Conservation (phyloP, 2,113 vertebrate genomes). For the Gasterosteus aculeatus region DNA sequence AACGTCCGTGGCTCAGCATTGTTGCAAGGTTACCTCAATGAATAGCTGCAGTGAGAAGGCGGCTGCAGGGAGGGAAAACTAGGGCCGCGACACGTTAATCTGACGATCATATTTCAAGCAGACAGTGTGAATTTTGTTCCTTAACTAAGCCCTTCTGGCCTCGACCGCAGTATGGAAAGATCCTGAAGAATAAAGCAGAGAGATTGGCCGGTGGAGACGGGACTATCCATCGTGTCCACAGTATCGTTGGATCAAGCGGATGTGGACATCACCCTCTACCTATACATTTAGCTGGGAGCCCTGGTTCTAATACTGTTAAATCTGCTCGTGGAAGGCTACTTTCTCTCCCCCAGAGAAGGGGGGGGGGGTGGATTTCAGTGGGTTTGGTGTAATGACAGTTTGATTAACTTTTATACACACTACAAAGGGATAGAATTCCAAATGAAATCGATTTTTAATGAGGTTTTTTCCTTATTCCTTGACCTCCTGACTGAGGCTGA, state of each 20-base stretch:
- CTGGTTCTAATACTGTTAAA: slow-evolving; percentile 22
- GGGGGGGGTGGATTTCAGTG: slow-evolving; percentile 34
- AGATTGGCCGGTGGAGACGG: slow-evolving; percentile 10
- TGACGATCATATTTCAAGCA: neutral
- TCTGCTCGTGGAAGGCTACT: neutral
- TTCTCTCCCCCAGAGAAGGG: slow-evolving; percentile 9
- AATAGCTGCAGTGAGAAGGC: neutral
- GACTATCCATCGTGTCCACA: slow-evolving; percentile 54
- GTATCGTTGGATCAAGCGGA: slow-evolving; percentile 34
- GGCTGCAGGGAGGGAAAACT: neutral
- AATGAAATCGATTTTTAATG: slow-evolving; percentile 58
- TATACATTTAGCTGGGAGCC: slow-evolving; percentile 45
- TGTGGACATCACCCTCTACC: slow-evolving; percentile 22
- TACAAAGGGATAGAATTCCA: slow-evolving; percentile 40
- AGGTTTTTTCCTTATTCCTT: slow-evolving; percentile 34
- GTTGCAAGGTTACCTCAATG: neutral
- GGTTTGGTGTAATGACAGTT: slow-evolving; percentile 33
- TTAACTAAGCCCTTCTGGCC: slow-evolving; percentile 30
- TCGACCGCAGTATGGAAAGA: slow-evolving; percentile 45
- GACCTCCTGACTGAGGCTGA: slow-evolving; percentile 10
- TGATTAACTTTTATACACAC: slow-evolving; percentile 59
- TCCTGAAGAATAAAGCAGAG: slow-evolving; percentile 13
- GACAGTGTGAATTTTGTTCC: slow-evolving; percentile 3
- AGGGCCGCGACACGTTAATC: neutral
- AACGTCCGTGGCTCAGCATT: neutral